Conservation (phyloP, 1,140 invertebrate genomes). For the Drosophila takahashii region DNA sequence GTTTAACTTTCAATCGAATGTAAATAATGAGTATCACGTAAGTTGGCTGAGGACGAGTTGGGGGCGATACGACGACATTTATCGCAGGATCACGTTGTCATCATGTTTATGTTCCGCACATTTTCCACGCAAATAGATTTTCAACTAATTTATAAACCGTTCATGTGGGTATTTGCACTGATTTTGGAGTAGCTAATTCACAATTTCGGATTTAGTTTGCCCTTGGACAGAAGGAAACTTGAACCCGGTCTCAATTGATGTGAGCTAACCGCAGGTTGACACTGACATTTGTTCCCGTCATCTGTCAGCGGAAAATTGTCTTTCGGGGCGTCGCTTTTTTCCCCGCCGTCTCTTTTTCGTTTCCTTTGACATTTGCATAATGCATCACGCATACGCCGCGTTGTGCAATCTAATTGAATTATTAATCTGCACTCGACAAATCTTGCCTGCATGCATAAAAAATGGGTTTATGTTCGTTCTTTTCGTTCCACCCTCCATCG, state of each 20-base stretch:
- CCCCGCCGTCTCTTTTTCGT: background rate
- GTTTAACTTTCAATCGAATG: slow-evolving; percentile 82
- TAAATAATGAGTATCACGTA: slow-evolving; percentile 75
- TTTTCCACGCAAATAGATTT: slow-evolving; percentile 68
- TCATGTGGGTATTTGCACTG: slow-evolving; percentile 1
- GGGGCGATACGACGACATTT: slow-evolving; percentile 15
- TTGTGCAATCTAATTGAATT: slow-evolving; percentile 75
- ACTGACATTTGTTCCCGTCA: slow-evolving; percentile 36
- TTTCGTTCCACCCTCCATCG: background rate
- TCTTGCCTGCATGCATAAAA: slow-evolving; percentile 45
- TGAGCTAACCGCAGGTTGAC: slow-evolving; percentile 34
- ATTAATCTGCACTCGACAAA: slow-evolving; percentile 67
- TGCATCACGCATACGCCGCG: slow-evolving; percentile 63
- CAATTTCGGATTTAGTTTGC: background rate
- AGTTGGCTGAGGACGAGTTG: slow-evolving; percentile 24
- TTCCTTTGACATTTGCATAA: slow-evolving; percentile 49
- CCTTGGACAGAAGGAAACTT: slow-evolving; percentile 4
- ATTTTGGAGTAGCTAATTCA: slow-evolving; percentile 16
- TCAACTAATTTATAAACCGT: slow-evolving; percentile 61
- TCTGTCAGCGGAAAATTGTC: slow-evolving; percentile 38
- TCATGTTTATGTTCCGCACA: slow-evolving; percentile 36
- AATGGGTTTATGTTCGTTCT: slow-evolving; percentile 20
- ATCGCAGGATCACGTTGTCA: slow-evolving; percentile 38
- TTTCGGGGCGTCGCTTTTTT: slow-evolving; percentile 7
- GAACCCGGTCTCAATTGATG: slow-evolving; percentile 28